A percentile compares a stretch with the other conserved stretches of the same genome.
Evolutionary conservation across 1,140 invertebrate genomes (phyloP).

Genomic region (Cardiocondyla obscurior): DNA sequence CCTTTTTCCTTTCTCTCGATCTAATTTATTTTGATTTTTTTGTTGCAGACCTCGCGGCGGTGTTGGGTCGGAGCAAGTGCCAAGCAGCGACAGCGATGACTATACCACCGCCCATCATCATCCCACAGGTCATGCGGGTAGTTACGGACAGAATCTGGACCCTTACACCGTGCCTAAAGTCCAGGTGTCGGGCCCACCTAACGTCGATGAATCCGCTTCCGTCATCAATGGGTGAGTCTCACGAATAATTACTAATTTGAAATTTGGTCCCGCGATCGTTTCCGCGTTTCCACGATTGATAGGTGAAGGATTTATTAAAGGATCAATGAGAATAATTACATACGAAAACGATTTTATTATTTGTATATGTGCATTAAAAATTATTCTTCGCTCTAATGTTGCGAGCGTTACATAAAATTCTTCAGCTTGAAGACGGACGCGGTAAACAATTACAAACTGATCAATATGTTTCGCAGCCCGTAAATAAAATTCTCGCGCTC

Average conservation of each 20-base stretch:
- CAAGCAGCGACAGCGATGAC: slow-evolving; percentile 81
- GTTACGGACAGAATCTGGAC: slow-evolving; percentile 73
- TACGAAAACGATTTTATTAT: background rate
- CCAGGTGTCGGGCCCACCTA: slow-evolving; percentile 78
- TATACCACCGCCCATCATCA: slow-evolving; percentile 72
- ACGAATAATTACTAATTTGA: background rate
- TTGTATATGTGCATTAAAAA: background rate
- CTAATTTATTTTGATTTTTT: no score
- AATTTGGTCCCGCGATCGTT: background rate
- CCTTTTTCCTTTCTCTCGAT: no score
- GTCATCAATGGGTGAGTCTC: slow-evolving; percentile 77
- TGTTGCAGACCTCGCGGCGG: slow-evolving; percentile 79
- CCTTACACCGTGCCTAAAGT: slow-evolving; percentile 77
- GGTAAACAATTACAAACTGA: slow-evolving; percentile 23
- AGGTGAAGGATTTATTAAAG: background rate
- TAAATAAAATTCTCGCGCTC: slow-evolving; percentile 12
- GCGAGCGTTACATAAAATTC: background rate
- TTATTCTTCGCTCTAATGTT: background rate
- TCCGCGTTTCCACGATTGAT: background rate
- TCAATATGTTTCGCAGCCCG: slow-evolving; percentile 29
- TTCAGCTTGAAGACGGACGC: background rate
- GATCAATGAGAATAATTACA: background rate
- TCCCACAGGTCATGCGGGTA: slow-evolving; percentile 62
- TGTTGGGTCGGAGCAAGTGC: slow-evolving; percentile 78
- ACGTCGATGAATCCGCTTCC: slow-evolving; percentile 72